These are phyloP conservation scores for Trachops cirrhosus DNA, from an alignment of 2,797 vertebrate genomes.

Conservation along the genomic window DNA sequence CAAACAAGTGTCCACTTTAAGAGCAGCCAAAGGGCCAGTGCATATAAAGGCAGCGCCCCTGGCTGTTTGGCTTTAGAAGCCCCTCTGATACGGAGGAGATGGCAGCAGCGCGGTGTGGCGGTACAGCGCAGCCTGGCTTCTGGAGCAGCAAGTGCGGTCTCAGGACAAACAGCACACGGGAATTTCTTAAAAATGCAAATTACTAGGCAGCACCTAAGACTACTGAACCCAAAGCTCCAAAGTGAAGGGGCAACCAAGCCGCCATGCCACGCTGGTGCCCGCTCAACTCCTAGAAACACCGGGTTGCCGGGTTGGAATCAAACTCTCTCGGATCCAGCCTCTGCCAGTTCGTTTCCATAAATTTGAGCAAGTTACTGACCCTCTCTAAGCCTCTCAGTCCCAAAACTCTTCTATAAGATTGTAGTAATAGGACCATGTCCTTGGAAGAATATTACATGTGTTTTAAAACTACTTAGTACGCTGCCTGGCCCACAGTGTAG, in stretches of 20 bases:
- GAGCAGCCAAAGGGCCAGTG: neutral
- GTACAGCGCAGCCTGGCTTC: fast-evolving
- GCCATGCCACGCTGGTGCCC: neutral
- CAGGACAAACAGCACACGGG: neutral
- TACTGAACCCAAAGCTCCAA: neutral
- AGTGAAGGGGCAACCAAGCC: neutral
- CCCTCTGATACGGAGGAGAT: neutral
- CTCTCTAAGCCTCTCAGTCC: neutral
- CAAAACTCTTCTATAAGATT: neutral
- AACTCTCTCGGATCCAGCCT: neutral
- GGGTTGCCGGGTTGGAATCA: neutral
- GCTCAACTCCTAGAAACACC: neutral
- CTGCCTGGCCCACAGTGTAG: neutral
- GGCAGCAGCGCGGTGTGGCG: fast-evolving
- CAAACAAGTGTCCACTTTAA: neutral
- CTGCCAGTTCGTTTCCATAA: neutral
- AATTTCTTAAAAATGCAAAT: neutral
- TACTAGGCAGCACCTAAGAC: neutral
- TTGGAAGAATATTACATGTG: neutral
- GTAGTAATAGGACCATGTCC: neutral
- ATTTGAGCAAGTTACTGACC: neutral
- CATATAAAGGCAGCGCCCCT: neutral
- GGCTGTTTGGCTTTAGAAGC: neutral
- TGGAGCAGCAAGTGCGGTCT: no score
- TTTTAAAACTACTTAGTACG: neutral